These are phyloP conservation scores for Nineta flava DNA, from an alignment of 2,888 invertebrate species.

Conservation along the genomic window DNA sequence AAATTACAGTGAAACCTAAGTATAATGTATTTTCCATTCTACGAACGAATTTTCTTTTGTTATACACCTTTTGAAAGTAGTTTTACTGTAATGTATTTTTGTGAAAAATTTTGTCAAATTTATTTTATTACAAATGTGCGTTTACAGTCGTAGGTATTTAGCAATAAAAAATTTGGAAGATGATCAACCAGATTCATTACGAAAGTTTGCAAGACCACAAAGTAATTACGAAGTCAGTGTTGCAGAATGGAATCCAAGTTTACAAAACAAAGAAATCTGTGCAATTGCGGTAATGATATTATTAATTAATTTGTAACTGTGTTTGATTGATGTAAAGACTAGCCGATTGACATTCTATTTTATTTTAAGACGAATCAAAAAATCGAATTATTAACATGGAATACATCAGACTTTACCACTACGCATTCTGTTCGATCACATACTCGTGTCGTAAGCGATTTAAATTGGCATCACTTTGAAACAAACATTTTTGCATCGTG, in stretches of 20 bases:
- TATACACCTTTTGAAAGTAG: not conserved
- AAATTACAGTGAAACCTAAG: too few species aligned
- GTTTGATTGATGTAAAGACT: not conserved
- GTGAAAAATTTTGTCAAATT: too few species aligned
- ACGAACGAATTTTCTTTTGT: too few species aligned
- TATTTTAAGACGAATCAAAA: constrained; percentile 63
- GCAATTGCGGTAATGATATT: constrained; percentile 65
- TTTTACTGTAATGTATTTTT: not conserved
- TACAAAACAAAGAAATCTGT: constrained; percentile 60
- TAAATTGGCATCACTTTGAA: constrained; percentile 79
- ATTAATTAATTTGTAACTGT: not conserved
- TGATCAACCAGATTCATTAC: constrained; percentile 46
- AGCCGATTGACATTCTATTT: constrained; percentile 10
- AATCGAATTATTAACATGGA: constrained; percentile 74
- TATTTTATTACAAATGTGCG: not conserved
- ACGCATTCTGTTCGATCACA: constrained; percentile 62
- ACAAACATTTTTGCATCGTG: constrained; percentile 69
- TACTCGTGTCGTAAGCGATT: constrained; percentile 73
- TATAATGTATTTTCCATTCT: too few species aligned
- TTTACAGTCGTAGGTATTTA: constrained; percentile 50
- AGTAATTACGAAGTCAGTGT: constrained; percentile 89
- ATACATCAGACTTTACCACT: constrained; percentile 52
- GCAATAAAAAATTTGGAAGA: constrained; percentile 67
- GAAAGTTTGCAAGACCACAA: constrained; percentile 70
- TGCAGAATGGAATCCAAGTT: constrained; percentile 82